These are phyloP conservation scores for Pyrrhosoma nymphula DNA, from an alignment of 2,888 invertebrate species.

Conservation along the genomic window DNA sequence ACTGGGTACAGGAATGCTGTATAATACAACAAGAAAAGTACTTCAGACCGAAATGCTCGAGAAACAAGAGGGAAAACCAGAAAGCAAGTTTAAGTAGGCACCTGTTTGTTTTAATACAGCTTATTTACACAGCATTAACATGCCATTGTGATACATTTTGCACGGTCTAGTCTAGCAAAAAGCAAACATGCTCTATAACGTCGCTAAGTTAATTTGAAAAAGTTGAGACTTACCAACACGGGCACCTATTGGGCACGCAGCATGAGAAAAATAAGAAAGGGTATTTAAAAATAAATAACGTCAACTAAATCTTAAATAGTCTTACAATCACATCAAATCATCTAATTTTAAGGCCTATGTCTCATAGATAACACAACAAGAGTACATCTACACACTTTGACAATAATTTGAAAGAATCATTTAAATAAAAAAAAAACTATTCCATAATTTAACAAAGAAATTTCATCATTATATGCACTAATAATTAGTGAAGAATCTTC, in stretches of 20 bases:
- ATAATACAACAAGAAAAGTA: neutral
- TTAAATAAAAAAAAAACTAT: too few relatives aligned
- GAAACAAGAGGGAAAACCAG: neutral
- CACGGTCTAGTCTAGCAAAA: slow-evolving; percentile 28
- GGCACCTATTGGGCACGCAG: slow-evolving; percentile 76
- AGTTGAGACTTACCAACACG: slow-evolving; percentile 77
- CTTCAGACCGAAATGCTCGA: neutral
- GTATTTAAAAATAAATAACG: slow-evolving; percentile 70
- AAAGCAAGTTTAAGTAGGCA: neutral
- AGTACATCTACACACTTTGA: too few relatives aligned
- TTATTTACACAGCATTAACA: neutral
- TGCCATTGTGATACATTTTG: neutral
- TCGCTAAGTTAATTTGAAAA: slow-evolving; percentile 43
- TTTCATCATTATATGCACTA: too few relatives aligned
- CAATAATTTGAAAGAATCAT: too few relatives aligned
- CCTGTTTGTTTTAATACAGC: neutral
- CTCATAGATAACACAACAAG: too few relatives aligned
- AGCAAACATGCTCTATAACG: slow-evolving; percentile 44
- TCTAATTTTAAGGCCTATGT: too few relatives aligned
- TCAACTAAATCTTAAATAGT: neutral
- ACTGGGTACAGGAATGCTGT: neutral
- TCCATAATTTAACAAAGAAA: too few relatives aligned
- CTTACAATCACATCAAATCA: neutral
- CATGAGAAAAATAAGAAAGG: slow-evolving; percentile 75
- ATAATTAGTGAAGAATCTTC: too few relatives aligned